Base-by-base conservation (phyloP, 2,113 vertebrate genomes). In the Nothoprocta pentlandii region DNA sequence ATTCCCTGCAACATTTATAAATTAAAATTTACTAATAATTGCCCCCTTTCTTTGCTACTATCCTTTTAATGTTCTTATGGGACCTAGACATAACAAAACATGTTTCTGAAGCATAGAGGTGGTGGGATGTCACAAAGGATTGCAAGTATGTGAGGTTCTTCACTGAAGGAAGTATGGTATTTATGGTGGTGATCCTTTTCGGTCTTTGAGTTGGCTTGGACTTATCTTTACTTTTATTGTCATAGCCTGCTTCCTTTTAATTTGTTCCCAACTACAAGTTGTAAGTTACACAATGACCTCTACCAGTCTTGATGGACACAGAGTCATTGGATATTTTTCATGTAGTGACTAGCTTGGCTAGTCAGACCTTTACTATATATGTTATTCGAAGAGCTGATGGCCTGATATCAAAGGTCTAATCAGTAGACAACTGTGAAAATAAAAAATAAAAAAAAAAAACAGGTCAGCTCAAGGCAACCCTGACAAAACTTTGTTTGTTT, bases 71-170 rank as follows among this genome's bases (percentile, higher is more conserved):
- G 3, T 42, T 91, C 34, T 3, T 7, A 76, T 53, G 4, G 1
- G 2, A 34, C 7, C 6, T 42, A 59, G 53, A 5, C 1, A 20
- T 21, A 8, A 61, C 39, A 16, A 17, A 6, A 44, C 2, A 2
- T 56, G 4, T 59, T 84, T 2, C 22, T 87, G 30, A 39, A 4
- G 39, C 56, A 75, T 3, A 73, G 8, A 32, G 1, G 2, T 19
- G 6, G 4, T 41, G 8, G 19, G 6, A 15, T 80, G 4, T 16
- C 32, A 62, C 16, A 64, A 85, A 92, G 30, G 0, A 3, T 5
- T 10, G 6, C 16, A n/a, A 42, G 76, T 8, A 0, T 42, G 39
- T 67, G 6, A 2, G 30, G 5, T 44, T 39, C 8, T 64, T 59
- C 22, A 39, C 3, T 17, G 6, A 2, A 47, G 17, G 7, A 46